Percentiles rank a stretch among this genome's conserved stretches.
Conservation (phyloP, 2,888 invertebrate genomes). For the Melangyna quadrimaculata region DNA sequence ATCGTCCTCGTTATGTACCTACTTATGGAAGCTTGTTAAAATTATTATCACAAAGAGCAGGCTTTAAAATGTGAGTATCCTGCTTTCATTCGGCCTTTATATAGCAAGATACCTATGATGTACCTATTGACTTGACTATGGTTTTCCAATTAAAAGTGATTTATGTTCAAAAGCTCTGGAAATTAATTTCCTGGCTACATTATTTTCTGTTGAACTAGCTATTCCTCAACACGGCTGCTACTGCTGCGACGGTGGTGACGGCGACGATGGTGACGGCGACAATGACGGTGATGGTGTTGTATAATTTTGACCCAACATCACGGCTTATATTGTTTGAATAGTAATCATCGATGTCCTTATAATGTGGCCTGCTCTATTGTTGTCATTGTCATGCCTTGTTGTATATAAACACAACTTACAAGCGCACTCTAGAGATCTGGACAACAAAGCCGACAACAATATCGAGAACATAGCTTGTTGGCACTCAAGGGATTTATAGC, state of each 20-base stretch:
- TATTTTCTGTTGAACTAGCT: background rate
- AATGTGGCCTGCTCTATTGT: slow-evolving; percentile 5
- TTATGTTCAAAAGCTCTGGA: slow-evolving; percentile 43
- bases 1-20: background rate
- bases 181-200: slow-evolving; percentile 31
- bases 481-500: slow-evolving; percentile 38
- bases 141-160: slow-evolving; percentile 49
- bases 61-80: background rate
- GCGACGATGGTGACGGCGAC: background rate
- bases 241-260: background rate
- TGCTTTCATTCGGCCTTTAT: background rate
- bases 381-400: background rate
- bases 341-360: slow-evolving; percentile 51
- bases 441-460: slow-evolving; percentile 1
- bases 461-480: background rate
- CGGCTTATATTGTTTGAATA: slow-evolving; percentile 33
- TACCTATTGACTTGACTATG: background rate
- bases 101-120: no score
- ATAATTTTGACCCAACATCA: slow-evolving; percentile 14
- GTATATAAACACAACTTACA: slow-evolving; percentile 15
- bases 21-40: background rate
- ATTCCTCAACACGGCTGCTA: no score
- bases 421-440: background rate
- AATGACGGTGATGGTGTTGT: background rate
- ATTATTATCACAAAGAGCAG: background rate